Evolutionary conservation across 2,888 invertebrate species (phyloP).

Genomic region (Rhorus exstirpatorius): DNA sequence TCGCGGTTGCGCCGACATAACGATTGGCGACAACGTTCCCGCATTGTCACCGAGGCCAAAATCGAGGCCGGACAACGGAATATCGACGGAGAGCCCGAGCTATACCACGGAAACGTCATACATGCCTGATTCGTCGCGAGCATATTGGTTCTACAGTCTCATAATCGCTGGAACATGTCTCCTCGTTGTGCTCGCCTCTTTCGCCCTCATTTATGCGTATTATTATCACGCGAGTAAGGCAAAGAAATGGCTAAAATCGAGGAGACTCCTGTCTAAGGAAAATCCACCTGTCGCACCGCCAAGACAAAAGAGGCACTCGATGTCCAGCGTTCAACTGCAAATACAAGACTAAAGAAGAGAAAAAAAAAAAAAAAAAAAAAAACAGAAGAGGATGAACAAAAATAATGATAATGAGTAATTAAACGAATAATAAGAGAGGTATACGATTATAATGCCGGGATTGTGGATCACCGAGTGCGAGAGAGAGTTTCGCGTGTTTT

Average conservation of each 20-base stretch:
- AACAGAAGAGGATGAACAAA: too few relatives aligned
- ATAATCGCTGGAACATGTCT: conserved; percentile 90
- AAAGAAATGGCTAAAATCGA: conserved; percentile 88
- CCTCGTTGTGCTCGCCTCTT: conserved; percentile 89
- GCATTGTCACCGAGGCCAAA: conserved; percentile 86
- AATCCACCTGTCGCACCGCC: conserved; percentile 83
- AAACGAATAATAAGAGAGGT: conserved; percentile 1
- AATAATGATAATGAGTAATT: too few relatives aligned
- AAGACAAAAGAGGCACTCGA: conserved; percentile 80
- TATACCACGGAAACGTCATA: conserved; percentile 86
- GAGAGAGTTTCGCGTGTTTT: conserved; percentile 27
- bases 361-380: too few relatives aligned
- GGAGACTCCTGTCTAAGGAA: conserved; percentile 75
- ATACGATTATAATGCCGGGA: conserved; percentile 38
- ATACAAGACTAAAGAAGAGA: conserved; percentile 61
- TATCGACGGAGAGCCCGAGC: conserved; percentile 84
- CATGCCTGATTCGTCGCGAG: conserved; percentile 84
- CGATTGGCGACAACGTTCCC: conserved; percentile 88
- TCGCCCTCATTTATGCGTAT: conserved; percentile 91
- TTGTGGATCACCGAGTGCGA: conserved; percentile 20
- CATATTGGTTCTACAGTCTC: conserved; percentile 82
- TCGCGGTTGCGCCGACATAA: conserved; percentile 93
- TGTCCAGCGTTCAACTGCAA: conserved; percentile 73
- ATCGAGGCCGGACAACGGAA: conserved; percentile 86
- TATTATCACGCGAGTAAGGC: conserved; percentile 92